phyloP scores from a whole-genome alignment of 35 echinoderm and acorn worm species.

The Diadema setosum region DNA sequence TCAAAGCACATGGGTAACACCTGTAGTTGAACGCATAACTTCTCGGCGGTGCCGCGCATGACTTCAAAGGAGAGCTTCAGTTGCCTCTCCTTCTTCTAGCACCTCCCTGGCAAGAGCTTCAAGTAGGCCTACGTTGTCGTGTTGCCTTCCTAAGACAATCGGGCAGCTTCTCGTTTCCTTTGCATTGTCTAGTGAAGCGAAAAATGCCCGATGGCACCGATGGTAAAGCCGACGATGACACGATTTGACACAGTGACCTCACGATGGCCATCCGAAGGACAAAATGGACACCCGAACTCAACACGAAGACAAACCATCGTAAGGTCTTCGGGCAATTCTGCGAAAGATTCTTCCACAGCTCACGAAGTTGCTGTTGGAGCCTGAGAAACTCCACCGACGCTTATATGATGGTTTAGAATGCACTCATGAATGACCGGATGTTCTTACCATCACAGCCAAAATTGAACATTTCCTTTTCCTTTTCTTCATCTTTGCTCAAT shows the following conservation, averaged over 20 bases:
- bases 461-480: too few relatives aligned
- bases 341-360: background rate
- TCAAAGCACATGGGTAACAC: too few relatives aligned
- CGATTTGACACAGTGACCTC: background rate
- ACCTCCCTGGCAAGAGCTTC: too few relatives aligned
- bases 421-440: too few relatives aligned
- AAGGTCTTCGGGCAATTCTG: background rate
- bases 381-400: too few relatives aligned
- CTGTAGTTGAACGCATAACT: too few relatives aligned
- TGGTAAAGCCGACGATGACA: background rate
- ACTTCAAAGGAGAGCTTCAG: too few relatives aligned
- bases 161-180: slow-evolving; percentile 43
- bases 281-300: background rate
- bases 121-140: slow-evolving; percentile 4
- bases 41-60: too few relatives aligned
- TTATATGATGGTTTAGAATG: too few relatives aligned
- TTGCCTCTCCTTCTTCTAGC: too few relatives aligned
- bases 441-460: too few relatives aligned
- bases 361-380: background rate
- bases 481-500: too few relatives aligned
- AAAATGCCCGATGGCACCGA: slow-evolving; percentile 37
- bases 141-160: slow-evolving; percentile 25
- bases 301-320: background rate
- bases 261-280: background rate
- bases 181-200: slow-evolving; percentile 9